Conservation (phyloP, 1,140 invertebrate species). For the Lepidurus couesii region DNA sequence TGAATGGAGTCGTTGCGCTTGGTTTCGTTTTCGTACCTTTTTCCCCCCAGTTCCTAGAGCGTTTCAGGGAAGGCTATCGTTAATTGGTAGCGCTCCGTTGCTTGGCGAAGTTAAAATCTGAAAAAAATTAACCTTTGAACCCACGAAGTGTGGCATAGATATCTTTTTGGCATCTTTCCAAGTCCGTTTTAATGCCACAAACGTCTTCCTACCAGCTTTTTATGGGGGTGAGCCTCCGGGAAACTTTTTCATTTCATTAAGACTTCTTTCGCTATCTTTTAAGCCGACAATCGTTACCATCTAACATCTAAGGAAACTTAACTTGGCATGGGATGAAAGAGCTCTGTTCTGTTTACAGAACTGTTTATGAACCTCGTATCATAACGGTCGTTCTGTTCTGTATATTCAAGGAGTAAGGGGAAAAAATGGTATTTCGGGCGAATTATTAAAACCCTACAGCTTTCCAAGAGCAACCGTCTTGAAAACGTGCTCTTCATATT, state of each 20-base stretch:
- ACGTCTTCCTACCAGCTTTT: neutral
- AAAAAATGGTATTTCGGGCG: neutral
- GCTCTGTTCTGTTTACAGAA: constrained; percentile 5
- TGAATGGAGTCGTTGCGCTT: neutral
- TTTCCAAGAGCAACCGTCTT: too few relatives aligned
- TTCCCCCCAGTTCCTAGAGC: neutral
- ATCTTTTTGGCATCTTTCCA: neutral
- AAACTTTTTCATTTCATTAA: constrained; percentile 12
- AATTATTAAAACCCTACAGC: too few relatives aligned
- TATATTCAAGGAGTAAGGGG: neutral
- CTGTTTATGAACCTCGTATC: constrained; percentile 4
- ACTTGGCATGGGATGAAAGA: neutral
- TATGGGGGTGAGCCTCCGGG: neutral
- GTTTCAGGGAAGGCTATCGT: neutral
- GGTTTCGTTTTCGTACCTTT: neutral
- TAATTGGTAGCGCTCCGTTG: neutral
- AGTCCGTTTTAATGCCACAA: neutral
- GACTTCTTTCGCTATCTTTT: neutral
- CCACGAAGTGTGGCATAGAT: neutral
- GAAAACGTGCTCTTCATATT: too few relatives aligned
- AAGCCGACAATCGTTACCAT: neutral
- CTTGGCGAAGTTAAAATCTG: constrained; percentile 1
- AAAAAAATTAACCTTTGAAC: neutral
- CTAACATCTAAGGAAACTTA: neutral
- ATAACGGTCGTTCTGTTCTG: neutral